Base-by-base conservation (phyloP, 2,888 invertebrate genomes). In the Drosophila eohydei region DNA sequence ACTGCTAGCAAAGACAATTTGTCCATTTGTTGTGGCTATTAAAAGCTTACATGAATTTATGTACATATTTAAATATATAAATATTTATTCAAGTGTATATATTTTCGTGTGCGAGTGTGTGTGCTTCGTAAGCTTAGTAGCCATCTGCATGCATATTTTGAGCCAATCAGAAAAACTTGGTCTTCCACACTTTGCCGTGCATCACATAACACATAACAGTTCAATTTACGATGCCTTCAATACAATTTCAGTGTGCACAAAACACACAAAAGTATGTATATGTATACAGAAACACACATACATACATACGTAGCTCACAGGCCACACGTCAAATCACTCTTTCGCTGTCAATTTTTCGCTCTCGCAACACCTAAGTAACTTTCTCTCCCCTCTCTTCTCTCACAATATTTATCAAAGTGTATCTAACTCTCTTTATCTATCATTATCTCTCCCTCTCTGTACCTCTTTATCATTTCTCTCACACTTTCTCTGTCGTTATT, bases 81-180 rank as follows among this genome's bases (percentile, higher is more conserved):
- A 16, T 21, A 3, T 43, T 21, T 32, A 7, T 41, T 12, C 55
- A 9, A 43, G 21, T 43, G 41, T 26, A 14, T 52, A 36, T 26
- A 21, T 21, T 21, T 21, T 21, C 1, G 26, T 6, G 16, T 34
- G 14, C 14, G 21, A 12, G 26, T 43, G 12, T 12, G 40, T 14
- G 12, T 14, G 43, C 43, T 32, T n/a, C 21, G 32, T 26, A 26
- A 43, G 34, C 32, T 34, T 21, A 26, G 43, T 34, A 56, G 11
- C 32, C 56, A 56, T 32, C 6, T 43, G 32, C 28, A 32, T 50
- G 32, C 56, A 56, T 26, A 56, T 56, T 43, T 56, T 6, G 32
- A 34, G 26, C 6, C 56, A 56, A 56, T 34, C 43, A 34, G 43
- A 32, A 43, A 43, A 56, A 34, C 9, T 56, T 30, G 48, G n/a